Evolutionary conservation across 2,888 invertebrate species (phyloP).

Genomic region (Omphaloscelis lunosa): DNA sequence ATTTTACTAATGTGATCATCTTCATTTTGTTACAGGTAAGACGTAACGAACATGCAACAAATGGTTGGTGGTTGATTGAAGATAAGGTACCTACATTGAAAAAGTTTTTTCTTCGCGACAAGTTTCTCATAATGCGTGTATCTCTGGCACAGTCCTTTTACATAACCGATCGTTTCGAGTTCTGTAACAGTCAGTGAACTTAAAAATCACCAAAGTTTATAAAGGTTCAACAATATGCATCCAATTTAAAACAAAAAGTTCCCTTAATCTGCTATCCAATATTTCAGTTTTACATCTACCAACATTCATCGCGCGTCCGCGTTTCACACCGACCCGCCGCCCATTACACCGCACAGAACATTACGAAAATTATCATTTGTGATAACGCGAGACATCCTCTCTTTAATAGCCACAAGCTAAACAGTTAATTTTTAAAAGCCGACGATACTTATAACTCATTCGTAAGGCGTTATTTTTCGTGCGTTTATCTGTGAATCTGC

Average conservation of each 20-base stretch:
- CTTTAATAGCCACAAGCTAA: constrained; percentile 77
- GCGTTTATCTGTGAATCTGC: constrained; percentile 85
- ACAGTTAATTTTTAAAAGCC: constrained; percentile 82
- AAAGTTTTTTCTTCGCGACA: background rate
- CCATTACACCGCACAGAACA: constrained; percentile 62
- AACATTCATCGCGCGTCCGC: constrained; percentile 57
- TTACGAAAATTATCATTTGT: constrained; percentile 72
- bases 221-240: constrained; percentile 35
- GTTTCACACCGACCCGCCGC: constrained; percentile 52
- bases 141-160: background rate
- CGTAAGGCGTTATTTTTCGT: constrained; percentile 84
- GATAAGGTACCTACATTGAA: background rate
- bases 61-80: no score
- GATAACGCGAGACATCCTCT: constrained; percentile 70
- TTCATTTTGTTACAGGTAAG: constrained; percentile 46
- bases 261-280: constrained; percentile 61
- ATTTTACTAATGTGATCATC: background rate
- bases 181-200: constrained; percentile 5
- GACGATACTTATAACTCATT: constrained; percentile 79
- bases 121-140: background rate
- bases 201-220: constrained; percentile 11
- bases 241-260: constrained; percentile 52
- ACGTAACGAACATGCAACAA: background rate
- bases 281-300: constrained; percentile 64
- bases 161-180: background rate